Evolutionary conservation across 2,113 vertebrate species (phyloP).

Genomic region (Conger conger): DNA sequence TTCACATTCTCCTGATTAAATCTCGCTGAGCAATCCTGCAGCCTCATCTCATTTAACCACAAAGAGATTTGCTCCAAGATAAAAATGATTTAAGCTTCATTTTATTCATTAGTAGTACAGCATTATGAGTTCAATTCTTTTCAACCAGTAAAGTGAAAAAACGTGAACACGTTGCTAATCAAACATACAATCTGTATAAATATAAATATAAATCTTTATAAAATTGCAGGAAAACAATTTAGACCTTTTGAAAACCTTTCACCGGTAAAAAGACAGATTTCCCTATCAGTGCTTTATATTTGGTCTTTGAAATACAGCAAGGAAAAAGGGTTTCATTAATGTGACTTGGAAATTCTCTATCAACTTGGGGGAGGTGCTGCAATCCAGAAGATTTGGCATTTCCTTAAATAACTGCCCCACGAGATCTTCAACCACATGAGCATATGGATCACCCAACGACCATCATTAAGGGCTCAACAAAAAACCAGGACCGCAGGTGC

Average conservation of each 20-base stretch:
- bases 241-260: background rate
- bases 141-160: background rate
- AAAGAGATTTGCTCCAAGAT: background rate
- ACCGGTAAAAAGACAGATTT: background rate
- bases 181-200: background rate
- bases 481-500: too few relatives aligned
- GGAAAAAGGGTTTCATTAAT: background rate
- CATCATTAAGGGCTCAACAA: too few relatives aligned
- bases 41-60: background rate
- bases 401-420: background rate
- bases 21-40: background rate
- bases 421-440: background rate
- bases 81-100: background rate
- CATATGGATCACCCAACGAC: background rate
- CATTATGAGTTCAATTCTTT: background rate
- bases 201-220: background rate
- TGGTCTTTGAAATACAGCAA: slow-evolving; percentile 7
- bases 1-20: background rate
- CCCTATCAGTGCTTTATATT: background rate
- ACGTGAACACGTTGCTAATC: background rate
- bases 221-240: background rate
- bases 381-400: background rate
- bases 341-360: slow-evolving; percentile 10
- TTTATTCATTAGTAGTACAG: background rate
- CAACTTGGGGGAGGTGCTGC: background rate